Evolutionary conservation across 1,140 invertebrate species (phyloP), one percentile per base, ranked within the genome.

Genomic region (Temnothorax nylanderi): DNA sequence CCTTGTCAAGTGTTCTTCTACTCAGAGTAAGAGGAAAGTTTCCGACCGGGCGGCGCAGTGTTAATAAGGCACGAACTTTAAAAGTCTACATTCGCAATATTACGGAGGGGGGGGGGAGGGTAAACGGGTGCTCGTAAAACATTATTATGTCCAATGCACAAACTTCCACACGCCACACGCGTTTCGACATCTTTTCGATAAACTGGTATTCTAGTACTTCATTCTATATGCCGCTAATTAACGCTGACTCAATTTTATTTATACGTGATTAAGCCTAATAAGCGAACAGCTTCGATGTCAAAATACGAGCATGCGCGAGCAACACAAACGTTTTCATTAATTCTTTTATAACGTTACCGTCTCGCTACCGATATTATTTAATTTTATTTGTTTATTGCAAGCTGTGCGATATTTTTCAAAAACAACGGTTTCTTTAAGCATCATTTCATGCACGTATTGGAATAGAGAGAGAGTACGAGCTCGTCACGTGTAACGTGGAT

Each of bases 401-500:
- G 18, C 21, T 13, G 26, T 16, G 44, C 69, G 34, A 60, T 60
- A 75, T 86, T 87, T 56, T 77, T 88, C 47, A 74, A 72, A 88
- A 87, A 74, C 67, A 64, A 69, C 58, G 32, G 64, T 82, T 82
- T 89, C 88, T 89, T 78, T 85, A 64, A 58, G 65, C 65, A 64
- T 56, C 67, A 54, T 62, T 74, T 56, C 34, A 60, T 71, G 56
- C 56, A 67, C 56, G 72, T 78, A 74, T 65, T 58, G 69, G 54
- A 62, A 65, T 11, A 13, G 26, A 65, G 72, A 56, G n/a, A 56
- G 41, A 78, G 56, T 44, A 71, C 54, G n/a, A 56, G 84, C 67
- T 86, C 49, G 77, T 82, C 89, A 74, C 77, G 65, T 89, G 88
- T 82, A 77, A 84, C 77, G 78, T 76, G 76, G 81, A 87, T 81